Evolutionary conservation across 2,797 vertebrate genomes (phyloP), one percentile per base, ranked within the genome.

Genomic region (Lophura swinhoii): DNA sequence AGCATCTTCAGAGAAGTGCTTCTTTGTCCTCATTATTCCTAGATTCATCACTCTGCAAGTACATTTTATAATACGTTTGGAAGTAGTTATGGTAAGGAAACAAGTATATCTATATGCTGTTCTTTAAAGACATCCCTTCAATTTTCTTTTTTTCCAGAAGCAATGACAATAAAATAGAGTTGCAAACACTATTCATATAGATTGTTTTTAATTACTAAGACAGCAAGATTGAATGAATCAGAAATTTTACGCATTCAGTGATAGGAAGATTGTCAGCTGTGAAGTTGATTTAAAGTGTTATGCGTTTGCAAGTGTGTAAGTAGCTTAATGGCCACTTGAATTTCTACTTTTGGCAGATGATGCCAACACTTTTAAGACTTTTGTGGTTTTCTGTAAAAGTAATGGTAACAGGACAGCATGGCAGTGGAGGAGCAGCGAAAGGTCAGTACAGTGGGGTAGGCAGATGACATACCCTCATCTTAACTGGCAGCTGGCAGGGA

Each of bases 11-110:
- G 87, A 74, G 92, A 94, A 94, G 71, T 67, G 17, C 73, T 95
- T 87, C 83, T 93, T 95, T 95, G 83, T 92, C 71, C 85, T 94
- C 71, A 71, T 93, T 93, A 91, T 94, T 95, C 49, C 59, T 87
- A 22, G 3, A 17, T 89, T 41, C 41, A 87, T 44, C 53, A 82
- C 86, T 88, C 88, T 84, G 71, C 48, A 93, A 89, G 85, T 91
- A 85, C 20, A 20, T 62, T 86, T 92, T 72, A 58, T 73, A 90
- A 76, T 59, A 66, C 18, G 31, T 28, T 91, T 88, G 70, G 73
- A 96, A 93, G 43, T 55, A 78, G 26, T 79, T 88, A 84, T 39
- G 84, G 23, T 88, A 84, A 84, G 60, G 43, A 90, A 84, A 17
- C 63, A 73, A 31, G 12, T 69, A 10, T 85, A 63, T 84, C 17